These are phyloP conservation scores for Tiphia femorata DNA, from an alignment of 2,888 invertebrate genomes.

Conservation along the genomic window DNA sequence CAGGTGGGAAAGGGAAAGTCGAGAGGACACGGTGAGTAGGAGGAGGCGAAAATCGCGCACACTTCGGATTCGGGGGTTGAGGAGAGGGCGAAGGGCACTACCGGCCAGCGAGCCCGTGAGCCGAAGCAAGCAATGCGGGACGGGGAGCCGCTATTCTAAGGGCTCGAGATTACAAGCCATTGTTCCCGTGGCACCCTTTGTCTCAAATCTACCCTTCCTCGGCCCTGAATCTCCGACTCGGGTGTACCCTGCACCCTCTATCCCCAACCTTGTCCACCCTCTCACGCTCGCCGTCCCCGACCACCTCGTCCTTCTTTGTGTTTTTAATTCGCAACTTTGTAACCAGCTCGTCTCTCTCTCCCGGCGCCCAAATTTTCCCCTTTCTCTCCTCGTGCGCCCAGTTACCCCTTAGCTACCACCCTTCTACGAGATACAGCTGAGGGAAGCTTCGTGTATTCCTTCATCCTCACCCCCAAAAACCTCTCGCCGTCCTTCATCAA, in stretches of 20 bases:
- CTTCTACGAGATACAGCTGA: too few relatives aligned
- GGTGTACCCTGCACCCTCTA: conserved; percentile 28
- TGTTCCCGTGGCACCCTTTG: conserved; percentile 65
- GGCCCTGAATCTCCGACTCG: too few relatives aligned
- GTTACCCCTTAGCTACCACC: conserved; percentile 20
- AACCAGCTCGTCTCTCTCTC: conserved; percentile 41
- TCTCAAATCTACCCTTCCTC: conserved; percentile 61
- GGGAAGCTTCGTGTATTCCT: too few relatives aligned
- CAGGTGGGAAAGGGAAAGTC: conserved; percentile 4
- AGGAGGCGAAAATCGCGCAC: conserved; percentile 31
- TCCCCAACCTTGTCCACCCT: conserved; percentile 16
- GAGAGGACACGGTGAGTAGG: conserved; percentile 7
- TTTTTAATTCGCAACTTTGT: conserved; percentile 65
- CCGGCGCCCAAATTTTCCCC: neutral
- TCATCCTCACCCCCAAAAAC: conserved; percentile 14
- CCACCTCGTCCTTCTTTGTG: conserved; percentile 58
- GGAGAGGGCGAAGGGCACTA: conserved; percentile 37
- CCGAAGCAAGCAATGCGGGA: conserved; percentile 46
- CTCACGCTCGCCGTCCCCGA: conserved; percentile 28
- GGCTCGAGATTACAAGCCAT: conserved; percentile 68
- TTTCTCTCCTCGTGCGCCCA: conserved; percentile 7
- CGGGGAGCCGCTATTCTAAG: conserved; percentile 61
- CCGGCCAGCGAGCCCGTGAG: too few relatives aligned
- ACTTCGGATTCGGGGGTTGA: conserved; percentile 28
- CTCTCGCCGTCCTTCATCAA: conserved; percentile 38